Conservation (phyloP, 2,888 invertebrate genomes). For the Ischnura elegans region DNA sequence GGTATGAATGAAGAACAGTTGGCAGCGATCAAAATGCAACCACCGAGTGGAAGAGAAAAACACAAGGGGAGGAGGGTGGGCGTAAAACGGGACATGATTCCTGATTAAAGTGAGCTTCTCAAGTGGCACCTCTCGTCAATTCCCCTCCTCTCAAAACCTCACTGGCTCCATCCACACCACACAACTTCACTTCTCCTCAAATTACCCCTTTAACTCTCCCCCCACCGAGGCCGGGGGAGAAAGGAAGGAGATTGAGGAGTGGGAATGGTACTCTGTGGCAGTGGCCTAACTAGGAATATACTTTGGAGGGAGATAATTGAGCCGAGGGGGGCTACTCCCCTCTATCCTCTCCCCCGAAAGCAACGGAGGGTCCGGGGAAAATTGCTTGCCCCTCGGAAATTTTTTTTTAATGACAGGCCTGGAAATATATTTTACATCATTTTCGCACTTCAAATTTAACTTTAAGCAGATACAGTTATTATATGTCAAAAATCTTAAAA, state of each 20-base stretch:
- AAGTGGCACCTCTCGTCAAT: not conserved
- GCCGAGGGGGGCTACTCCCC: not conserved
- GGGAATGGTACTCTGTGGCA: no score
- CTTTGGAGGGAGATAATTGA: not conserved
- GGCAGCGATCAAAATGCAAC: not conserved
- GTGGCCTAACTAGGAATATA: no score
- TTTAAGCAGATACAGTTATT: no score
- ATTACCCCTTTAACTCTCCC: not conserved
- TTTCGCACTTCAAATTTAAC: no score
- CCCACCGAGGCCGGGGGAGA: not conserved
- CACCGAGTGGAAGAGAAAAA: not conserved
- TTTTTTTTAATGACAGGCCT: no score
- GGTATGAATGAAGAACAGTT: not conserved
- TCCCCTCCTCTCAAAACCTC: not conserved
- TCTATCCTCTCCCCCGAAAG: not conserved
- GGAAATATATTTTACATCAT: no score
- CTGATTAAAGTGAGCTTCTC: slow-evolving; percentile 11
- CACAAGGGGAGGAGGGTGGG: not conserved
- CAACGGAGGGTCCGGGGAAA: no score
- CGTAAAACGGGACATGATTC: not conserved
- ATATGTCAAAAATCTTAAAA: no score
- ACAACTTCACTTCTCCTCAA: not conserved
- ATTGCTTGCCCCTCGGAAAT: no score
- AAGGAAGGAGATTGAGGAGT: not conserved
- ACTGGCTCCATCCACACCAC: not conserved